A percentile compares a stretch with the other conserved stretches of the same genome.
Conservation (phyloP, 2,113 vertebrate genomes). For the Bos taurus region ARS-UCD2.0 NC_037330.1:37629001-37629500, state of each 20-base stretch:
- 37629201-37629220: not conserved
- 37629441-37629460: not conserved
- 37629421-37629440: not conserved
- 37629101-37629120: not conserved
- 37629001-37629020: not conserved
- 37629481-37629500: not conserved
- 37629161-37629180: not conserved
- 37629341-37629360: not conserved
- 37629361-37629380: not conserved
- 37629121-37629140: not conserved
- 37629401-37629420: not conserved
- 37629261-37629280: not conserved
- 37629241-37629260: not conserved
- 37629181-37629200: not conserved
- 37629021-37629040: not conserved
- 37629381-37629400: not conserved
- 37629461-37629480: not conserved
- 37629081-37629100: not conserved
- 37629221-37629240: not conserved
- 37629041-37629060: not conserved
- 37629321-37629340: not conserved
- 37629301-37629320: not conserved
- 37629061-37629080: not conserved
- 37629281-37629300: not conserved
- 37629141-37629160: not conserved